phyloP scores from a whole-genome alignment of 1,140 invertebrate species.

The Bombus ignitus region DNA sequence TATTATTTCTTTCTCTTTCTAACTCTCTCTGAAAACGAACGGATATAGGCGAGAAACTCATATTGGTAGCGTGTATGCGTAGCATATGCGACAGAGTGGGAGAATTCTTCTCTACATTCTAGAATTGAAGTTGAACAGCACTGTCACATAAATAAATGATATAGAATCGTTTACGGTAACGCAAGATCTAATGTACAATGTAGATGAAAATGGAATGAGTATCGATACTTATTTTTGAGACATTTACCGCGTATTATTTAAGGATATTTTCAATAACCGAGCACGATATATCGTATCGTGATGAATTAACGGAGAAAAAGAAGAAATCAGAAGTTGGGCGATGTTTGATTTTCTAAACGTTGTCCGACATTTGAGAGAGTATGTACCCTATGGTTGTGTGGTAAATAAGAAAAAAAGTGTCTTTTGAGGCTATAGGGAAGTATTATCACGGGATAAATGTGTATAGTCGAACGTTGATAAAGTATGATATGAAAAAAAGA shows the following conservation, averaged over 20 bases:
- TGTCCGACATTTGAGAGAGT: neutral
- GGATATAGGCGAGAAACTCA: neutral
- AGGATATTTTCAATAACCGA: conserved; percentile 38
- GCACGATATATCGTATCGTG: conserved; percentile 21
- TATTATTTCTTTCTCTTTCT: neutral
- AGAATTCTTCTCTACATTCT: neutral
- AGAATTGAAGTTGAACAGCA: neutral
- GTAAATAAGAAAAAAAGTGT: conserved; percentile 27
- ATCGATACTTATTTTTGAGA: conserved; percentile 56
- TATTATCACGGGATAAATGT: conserved; percentile 45
- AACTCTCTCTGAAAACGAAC: neutral
- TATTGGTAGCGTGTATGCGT: neutral
- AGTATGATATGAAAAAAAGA: conserved; percentile 33
- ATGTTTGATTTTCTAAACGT: conserved; percentile 37
- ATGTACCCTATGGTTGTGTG: neutral
- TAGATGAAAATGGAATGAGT: conserved; percentile 54
- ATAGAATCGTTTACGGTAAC: conserved; percentile 44
- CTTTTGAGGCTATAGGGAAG: conserved; percentile 49
- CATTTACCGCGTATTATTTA: conserved; percentile 48
- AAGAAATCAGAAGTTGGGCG: neutral
- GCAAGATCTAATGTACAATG: conserved; percentile 43
- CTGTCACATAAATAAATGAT: conserved; percentile 36
- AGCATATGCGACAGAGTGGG: neutral
- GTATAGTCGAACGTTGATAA: conserved; percentile 49
- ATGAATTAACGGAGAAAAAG: neutral